phyloP scores from a whole-genome alignment of 2,113 vertebrate genomes.

The Neopipo cinnamomea region DNA sequence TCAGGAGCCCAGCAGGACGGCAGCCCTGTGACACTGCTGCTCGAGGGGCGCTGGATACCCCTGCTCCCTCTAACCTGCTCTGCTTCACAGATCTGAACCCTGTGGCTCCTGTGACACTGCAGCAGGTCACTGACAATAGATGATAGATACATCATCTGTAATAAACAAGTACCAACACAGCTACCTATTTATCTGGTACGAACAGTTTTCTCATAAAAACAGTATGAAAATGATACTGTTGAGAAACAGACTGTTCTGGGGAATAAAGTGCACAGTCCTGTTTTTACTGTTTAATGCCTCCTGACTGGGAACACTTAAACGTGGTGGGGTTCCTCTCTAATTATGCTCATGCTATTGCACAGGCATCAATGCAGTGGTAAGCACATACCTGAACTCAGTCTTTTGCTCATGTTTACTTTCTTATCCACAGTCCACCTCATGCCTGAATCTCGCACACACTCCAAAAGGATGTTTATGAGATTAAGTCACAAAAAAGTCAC shows the following conservation, averaged over 20 bases:
- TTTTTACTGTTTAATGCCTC: constrained; percentile 28
- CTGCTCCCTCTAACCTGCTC: background rate
- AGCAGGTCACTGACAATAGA: background rate
- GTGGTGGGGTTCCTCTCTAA: background rate
- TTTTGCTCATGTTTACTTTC: background rate
- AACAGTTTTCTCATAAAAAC: constrained; percentile 13
- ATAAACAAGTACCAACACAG: background rate
- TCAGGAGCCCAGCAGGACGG: accelerated
- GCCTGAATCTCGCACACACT: background rate
- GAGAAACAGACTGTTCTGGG: constrained; percentile 19
- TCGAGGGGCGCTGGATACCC: background rate
- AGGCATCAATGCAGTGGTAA: background rate
- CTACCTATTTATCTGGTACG: constrained; percentile 1
- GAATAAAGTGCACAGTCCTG: constrained; percentile 1
- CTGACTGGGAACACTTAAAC: background rate
- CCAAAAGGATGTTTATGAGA: background rate
- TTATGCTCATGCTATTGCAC: background rate
- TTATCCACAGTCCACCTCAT: background rate
- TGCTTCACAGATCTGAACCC: background rate
- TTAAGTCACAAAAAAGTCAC: constrained; percentile 7
- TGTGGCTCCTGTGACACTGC: background rate
- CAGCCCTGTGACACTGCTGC: background rate
- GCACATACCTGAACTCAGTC: background rate
- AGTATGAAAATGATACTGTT: background rate
- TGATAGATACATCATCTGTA: background rate